phyloP scores from a whole-genome alignment of 2,113 vertebrate genomes.

The Narcine bancroftii region DNA sequence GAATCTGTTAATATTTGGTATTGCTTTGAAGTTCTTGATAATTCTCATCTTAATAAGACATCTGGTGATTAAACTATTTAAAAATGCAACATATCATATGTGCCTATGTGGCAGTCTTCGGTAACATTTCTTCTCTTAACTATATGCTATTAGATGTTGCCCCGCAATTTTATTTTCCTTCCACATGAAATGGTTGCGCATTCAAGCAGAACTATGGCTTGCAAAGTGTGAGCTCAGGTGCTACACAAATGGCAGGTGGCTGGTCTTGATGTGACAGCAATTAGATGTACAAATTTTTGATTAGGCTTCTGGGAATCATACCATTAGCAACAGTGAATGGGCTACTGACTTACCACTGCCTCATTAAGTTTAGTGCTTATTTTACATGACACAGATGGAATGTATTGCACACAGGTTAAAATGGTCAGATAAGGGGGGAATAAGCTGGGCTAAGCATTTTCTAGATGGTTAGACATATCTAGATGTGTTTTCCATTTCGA shows the following conservation, averaged over 20 bases:
- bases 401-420: constrained; percentile 45
- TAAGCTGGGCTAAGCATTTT: constrained; percentile 53
- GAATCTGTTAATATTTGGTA: constrained; percentile 6
- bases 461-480: constrained; percentile 46
- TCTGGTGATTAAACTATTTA: neutral
- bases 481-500: constrained; percentile 33
- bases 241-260: constrained; percentile 75
- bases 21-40: neutral
- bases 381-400: constrained; percentile 57
- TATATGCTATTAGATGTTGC: constrained; percentile 64
- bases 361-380: constrained; percentile 62
- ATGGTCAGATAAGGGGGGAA: constrained; percentile 44
- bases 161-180: constrained; percentile 69
- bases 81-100: neutral
- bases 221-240: constrained; percentile 66
- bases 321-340: constrained; percentile 69
- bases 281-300: constrained; percentile 90
- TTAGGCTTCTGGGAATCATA: constrained; percentile 74
- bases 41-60: neutral
- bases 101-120: constrained; percentile 40
- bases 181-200: constrained; percentile 64
- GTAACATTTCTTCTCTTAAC: constrained; percentile 51
- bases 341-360: constrained; percentile 63
- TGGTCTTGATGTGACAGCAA: constrained; percentile 82
- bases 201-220: constrained; percentile 60